Conservation (phyloP, 2,797 vertebrate species). For the Miichthys miiuy region DNA sequence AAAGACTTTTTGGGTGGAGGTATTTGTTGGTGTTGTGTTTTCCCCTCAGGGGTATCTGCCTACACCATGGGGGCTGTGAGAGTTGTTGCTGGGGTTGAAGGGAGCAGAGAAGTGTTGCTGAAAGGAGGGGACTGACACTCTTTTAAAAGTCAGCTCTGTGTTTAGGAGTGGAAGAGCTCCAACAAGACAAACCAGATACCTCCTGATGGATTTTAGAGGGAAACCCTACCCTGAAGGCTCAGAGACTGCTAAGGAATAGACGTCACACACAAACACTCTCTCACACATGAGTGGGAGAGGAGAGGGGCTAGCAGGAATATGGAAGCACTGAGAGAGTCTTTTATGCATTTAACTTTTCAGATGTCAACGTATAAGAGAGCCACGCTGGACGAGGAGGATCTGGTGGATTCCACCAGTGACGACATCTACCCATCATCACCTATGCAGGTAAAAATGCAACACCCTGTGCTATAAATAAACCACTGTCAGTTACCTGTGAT, state of each 20-base stretch:
- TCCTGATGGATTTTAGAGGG: slow-evolving; percentile 69
- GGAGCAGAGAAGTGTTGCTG: slow-evolving; percentile 42
- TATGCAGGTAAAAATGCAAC: slow-evolving; percentile 87
- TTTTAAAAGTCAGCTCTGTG: slow-evolving; percentile 11
- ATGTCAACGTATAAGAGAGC: slow-evolving; percentile 97
- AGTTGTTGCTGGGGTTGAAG: slow-evolving; percentile 40
- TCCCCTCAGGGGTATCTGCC: slow-evolving; percentile 37
- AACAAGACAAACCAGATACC: slow-evolving; percentile 49
- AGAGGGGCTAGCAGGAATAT: slow-evolving; percentile 71
- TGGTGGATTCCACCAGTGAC: slow-evolving; percentile 90
- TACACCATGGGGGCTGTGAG: slow-evolving; percentile 54
- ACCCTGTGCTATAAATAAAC: not conserved
- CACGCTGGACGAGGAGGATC: slow-evolving; percentile 94
- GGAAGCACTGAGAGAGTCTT: slow-evolving; percentile 89
- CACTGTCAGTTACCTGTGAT: not conserved
- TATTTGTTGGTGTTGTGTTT: slow-evolving; percentile 43
- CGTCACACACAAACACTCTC: slow-evolving; percentile 31
- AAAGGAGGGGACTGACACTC: slow-evolving; percentile 46
- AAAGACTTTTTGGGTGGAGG: slow-evolving; percentile 42
- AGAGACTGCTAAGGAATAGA: slow-evolving; percentile 49
- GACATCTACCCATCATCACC: slow-evolving; percentile 89
- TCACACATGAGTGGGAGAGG: slow-evolving; percentile 28
- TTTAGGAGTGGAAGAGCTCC: slow-evolving; percentile 28
- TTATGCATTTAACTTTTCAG: slow-evolving; percentile 92
- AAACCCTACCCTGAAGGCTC: slow-evolving; percentile 48